Conservation (phyloP, 2,888 invertebrate species). For the Epistrophe grossulariae region DNA sequence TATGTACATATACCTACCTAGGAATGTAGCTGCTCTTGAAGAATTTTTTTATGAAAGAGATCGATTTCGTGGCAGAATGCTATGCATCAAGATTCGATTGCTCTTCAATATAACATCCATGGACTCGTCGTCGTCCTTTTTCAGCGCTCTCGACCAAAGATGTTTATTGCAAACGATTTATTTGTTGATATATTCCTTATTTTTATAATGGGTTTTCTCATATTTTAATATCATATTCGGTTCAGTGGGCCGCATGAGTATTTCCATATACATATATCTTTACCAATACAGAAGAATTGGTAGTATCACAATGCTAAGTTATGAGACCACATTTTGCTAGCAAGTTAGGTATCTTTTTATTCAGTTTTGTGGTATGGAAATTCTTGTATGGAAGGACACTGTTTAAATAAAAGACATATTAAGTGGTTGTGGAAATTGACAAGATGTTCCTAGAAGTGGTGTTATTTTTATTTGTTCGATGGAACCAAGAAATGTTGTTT, state of each 20-base stretch:
- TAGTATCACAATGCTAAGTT: constrained; percentile 52
- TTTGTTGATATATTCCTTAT: constrained; percentile 45
- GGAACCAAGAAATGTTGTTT: too few relatives aligned
- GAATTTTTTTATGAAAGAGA: constrained; percentile 53
- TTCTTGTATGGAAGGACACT: neutral
- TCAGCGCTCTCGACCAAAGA: constrained; percentile 12
- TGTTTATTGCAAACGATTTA: constrained; percentile 64
- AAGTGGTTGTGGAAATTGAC: neutral
- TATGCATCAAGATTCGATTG: constrained; percentile 49
- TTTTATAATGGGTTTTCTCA: constrained; percentile 26
- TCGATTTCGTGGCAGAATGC: constrained; percentile 64
- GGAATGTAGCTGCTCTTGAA: constrained; percentile 31
- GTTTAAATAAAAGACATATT: neutral
- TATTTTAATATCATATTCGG: constrained; percentile 55
- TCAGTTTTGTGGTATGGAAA: neutral
- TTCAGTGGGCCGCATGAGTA: constrained; percentile 46
- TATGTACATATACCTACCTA: neutral
- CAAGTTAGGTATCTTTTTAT: constrained; percentile 1
- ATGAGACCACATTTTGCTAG: constrained; percentile 46
- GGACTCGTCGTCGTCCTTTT: constrained; percentile 2
- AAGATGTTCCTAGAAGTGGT: too few relatives aligned
- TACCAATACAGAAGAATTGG: neutral
- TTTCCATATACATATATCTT: neutral
- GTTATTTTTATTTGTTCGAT: too few relatives aligned
- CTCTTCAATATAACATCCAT: neutral